phyloP scores from a whole-genome alignment of 2,888 invertebrate genomes.

The Neoitamus cyanurus region DNA sequence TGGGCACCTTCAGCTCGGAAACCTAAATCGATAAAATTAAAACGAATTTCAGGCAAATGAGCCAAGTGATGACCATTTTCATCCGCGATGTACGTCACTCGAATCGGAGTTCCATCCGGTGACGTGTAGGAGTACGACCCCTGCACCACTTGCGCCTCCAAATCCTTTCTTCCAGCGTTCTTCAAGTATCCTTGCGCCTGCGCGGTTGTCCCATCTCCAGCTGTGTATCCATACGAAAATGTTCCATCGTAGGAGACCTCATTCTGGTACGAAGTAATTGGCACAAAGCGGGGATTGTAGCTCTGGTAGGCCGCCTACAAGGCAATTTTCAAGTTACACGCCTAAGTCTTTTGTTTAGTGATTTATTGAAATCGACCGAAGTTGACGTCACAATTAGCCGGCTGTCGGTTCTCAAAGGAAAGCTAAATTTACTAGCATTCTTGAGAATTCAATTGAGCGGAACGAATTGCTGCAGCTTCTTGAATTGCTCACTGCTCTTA shows the following conservation, averaged over 20 bases:
- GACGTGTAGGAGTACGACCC: constrained; percentile 81
- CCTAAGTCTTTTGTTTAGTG: constrained; percentile 52
- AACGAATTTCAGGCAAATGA: not conserved
- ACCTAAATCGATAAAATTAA: constrained; percentile 54
- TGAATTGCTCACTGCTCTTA: not conserved
- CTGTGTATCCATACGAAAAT: constrained; percentile 73
- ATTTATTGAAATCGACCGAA: not conserved
- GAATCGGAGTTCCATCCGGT: constrained; percentile 78
- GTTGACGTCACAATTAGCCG: constrained; percentile 21
- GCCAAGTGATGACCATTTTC: constrained; percentile 72
- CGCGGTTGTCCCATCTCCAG: constrained; percentile 82
- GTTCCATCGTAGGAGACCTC: constrained; percentile 66
- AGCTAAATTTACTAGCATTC: not conserved
- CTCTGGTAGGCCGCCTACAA: constrained; percentile 58
- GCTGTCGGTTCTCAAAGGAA: not conserved
- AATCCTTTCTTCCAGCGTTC: constrained; percentile 75
- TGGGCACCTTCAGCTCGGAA: constrained; percentile 66
- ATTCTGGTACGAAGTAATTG: constrained; percentile 66
- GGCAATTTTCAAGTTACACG: constrained; percentile 48
- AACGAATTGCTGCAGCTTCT: not conserved
- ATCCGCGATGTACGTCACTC: constrained; percentile 78
- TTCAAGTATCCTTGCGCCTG: constrained; percentile 82
- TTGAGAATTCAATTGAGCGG: constrained; percentile 16
- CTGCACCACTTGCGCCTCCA: constrained; percentile 78
- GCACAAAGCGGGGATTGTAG: constrained; percentile 62